Base-by-base conservation (phyloP, 1,140 invertebrate species). In the Drosophila bifasciata region DNA sequence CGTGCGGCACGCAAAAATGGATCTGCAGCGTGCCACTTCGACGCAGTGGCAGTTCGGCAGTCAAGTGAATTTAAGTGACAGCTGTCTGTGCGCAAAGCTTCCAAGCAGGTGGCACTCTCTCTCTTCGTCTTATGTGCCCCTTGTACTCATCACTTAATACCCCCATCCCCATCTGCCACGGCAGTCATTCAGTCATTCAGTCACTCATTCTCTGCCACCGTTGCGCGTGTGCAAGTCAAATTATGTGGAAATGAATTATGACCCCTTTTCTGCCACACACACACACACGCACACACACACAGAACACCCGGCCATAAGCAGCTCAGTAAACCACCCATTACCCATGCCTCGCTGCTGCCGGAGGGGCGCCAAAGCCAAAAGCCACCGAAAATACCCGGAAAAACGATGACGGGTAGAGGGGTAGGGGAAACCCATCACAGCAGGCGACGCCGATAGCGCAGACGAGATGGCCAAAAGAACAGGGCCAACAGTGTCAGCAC, bases 221-320 rank as follows among this genome's bases (percentile, higher is more conserved):
- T 50, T 56, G 61, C 70, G 80, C 80, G 70, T 76, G 79, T 76
- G 62, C 80, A 85, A 85, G 71, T 84, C 80, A 85, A 84, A 84
- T 84, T 85, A 79, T 72, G 76, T 84, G 80, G 80, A 85, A 84
- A 84, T 79, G 76, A 84, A 84, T 84, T 84, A 84, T 84, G 58
- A 70, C 39, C 59, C 66, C 21, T 45, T 45, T 36, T 46, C 36
- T 56, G 64, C 60, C 40, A 39, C 8, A 21, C 59, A 36, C 32
- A 36, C 28, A 36, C 28, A 11, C 28, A 28, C 8, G 3, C 0
- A 28, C 1, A 9, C 28, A 28, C 7, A 1, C 8, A 0, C 28
- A 0, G 3, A 11, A 13, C 28, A 1, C 32, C 32, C 32, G 11
- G 11, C 0, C 32, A 36, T 36, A 36, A 36, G 32, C 11, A 4